These are phyloP conservation scores for Danaus plexippus DNA, from an alignment of 1,140 invertebrate genomes.

Conservation along the genomic window DNA sequence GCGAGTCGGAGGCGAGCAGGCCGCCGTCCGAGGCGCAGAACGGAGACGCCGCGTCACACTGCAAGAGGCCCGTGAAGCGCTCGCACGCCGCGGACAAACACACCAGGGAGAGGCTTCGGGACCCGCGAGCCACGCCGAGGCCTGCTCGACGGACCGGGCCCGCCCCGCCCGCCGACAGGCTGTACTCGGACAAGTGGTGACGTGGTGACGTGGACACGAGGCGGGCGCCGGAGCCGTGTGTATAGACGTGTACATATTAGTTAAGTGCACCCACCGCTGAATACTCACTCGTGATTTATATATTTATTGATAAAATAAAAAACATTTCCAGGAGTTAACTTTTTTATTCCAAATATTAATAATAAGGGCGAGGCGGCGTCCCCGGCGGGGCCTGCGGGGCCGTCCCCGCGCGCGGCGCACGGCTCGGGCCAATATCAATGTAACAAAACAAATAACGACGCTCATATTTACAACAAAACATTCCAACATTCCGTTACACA, in stretches of 20 bases:
- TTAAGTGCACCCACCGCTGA: constrained; percentile 32
- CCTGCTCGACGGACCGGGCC: constrained; percentile 38
- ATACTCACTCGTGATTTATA: constrained; percentile 43
- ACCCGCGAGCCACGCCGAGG: constrained; percentile 43
- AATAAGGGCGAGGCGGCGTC: too few relatives aligned
- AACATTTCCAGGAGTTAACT: constrained; percentile 9
- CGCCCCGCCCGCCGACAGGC: constrained; percentile 49
- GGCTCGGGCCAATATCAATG: constrained; percentile 1
- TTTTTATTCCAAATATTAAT: too few relatives aligned
- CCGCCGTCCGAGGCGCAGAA: constrained; percentile 37
- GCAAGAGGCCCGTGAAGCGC: constrained; percentile 51
- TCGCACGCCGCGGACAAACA: constrained; percentile 48
- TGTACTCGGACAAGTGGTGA: constrained; percentile 39
- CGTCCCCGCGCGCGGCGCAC: too few relatives aligned
- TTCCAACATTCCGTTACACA: too few relatives aligned
- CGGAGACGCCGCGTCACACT: constrained; percentile 21
- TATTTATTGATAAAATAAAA: constrained; percentile 35
- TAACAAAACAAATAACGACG: constrained; percentile 9
- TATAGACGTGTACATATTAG: constrained; percentile 22
- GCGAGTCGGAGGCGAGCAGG: constrained; percentile 48
- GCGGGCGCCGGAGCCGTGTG: background rate
- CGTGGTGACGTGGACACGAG: background rate
- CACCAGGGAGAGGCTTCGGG: constrained; percentile 36
- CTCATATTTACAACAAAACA: too few relatives aligned
- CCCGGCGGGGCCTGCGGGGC: too few relatives aligned